Conservation (phyloP, 2,797 vertebrate species). For the Hirundo rustica region DNA sequence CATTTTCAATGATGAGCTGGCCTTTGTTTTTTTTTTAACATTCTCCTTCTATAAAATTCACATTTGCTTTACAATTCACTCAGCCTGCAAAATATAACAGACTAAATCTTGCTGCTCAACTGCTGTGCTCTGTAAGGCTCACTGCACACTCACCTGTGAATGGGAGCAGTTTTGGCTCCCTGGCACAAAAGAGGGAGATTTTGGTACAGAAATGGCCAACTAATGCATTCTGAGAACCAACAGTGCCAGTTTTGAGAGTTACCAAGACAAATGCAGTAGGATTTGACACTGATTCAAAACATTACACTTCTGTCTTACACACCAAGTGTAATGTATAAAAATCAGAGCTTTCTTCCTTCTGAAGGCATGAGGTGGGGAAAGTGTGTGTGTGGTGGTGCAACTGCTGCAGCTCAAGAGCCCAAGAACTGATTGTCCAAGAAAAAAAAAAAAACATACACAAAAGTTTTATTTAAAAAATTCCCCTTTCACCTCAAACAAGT, state of each 20-base stretch:
- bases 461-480: constrained; percentile 71
- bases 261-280: neutral
- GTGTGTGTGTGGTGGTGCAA: neutral
- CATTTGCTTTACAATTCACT: neutral
- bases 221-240: neutral
- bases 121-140: neutral
- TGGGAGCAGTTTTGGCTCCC: neutral
- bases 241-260: neutral
- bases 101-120: neutral
- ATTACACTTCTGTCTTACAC: neutral
- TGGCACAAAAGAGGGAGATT: neutral
- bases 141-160: neutral
- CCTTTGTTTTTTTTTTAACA: neutral
- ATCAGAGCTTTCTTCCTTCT: neutral
- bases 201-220: neutral
- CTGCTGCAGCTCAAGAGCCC: neutral
- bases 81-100: neutral
- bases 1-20: neutral
- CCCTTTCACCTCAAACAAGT: constrained; percentile 68
- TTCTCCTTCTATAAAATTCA: neutral
- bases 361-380: neutral
- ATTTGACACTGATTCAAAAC: neutral
- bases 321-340: neutral
- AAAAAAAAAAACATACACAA: constrained; percentile 60
- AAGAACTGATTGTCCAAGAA: constrained; percentile 54